These are phyloP conservation scores for Monoplex corrugatus DNA, from an alignment of 2,888 invertebrate genomes.

Conservation along the genomic window DNA sequence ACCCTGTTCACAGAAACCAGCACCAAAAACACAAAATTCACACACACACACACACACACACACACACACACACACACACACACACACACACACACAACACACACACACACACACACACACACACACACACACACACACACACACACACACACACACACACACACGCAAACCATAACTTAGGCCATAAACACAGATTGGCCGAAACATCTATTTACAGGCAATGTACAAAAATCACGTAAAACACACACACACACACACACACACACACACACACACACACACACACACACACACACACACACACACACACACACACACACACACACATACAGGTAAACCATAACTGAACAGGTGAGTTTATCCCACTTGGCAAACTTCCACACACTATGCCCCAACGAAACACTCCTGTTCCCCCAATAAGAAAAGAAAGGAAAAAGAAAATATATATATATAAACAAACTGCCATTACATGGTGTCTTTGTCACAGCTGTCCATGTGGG, in stretches of 20 bases:
- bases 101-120: too few species aligned
- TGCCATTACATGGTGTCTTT: too few species aligned
- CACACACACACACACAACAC: too few species aligned
- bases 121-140: too few species aligned
- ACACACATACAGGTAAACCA: background rate
- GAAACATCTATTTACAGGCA: background rate
- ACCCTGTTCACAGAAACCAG: too few species aligned
- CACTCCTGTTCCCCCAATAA: background rate
- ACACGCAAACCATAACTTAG: background rate
- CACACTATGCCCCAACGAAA: background rate
- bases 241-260: slow-evolving; percentile 23
- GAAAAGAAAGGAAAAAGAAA: background rate
- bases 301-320: background rate
- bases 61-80: too few species aligned
- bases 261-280: background rate
- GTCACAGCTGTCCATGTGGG: too few species aligned
- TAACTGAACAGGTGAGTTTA: too few species aligned
- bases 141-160: too few species aligned
- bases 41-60: too few species aligned
- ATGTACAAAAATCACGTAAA: background rate
- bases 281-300: slow-evolving; percentile 17
- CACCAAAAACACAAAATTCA: too few species aligned
- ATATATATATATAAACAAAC: background rate
- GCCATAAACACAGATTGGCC: background rate
- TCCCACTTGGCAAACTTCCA: background rate